Evolutionary conservation across 2,888 invertebrate genomes (phyloP).

Genomic region (Cinara cedri): DNA sequence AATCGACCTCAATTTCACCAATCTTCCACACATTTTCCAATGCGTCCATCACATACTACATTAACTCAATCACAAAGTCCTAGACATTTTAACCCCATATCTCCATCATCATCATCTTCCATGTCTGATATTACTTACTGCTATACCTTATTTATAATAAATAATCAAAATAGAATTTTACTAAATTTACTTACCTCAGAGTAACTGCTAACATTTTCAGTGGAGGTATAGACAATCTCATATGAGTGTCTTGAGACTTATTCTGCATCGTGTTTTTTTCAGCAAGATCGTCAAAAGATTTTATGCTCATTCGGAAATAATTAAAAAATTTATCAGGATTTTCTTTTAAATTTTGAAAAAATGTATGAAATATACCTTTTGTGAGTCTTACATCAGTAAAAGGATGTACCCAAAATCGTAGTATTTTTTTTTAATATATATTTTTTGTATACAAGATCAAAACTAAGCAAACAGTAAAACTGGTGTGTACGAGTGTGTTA

Average conservation of each 20-base stretch:
- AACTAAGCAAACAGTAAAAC: no score
- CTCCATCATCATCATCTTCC: slow-evolving; percentile 25
- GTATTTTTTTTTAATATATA: no score
- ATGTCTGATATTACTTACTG: neutral
- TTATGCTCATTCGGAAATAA: no score
- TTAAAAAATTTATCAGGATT: no score
- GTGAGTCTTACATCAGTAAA: no score
- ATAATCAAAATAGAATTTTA: slow-evolving; percentile 16
- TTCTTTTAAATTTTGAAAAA: no score
- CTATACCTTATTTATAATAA: neutral
- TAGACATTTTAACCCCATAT: slow-evolving; percentile 24
- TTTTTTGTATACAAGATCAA: no score
- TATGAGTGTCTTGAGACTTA: slow-evolving; percentile 26
- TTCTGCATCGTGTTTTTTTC: slow-evolving; percentile 12
- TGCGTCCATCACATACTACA: slow-evolving; percentile 24
- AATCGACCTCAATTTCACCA: slow-evolving; percentile 5
- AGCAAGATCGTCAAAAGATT: no score
- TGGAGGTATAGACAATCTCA: slow-evolving; percentile 35
- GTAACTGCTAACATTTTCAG: slow-evolving; percentile 43
- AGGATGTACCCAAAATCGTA: no score
- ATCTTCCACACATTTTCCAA: slow-evolving; percentile 13
- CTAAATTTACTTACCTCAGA: slow-evolving; percentile 35
- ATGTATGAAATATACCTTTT: no score
- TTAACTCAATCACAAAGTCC: slow-evolving; percentile 31
- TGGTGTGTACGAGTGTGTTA: no score